Percentiles rank a stretch among this genome's conserved stretches.
Evolutionary conservation across 1,140 invertebrate species (phyloP).

Genomic region (Trachelipus rathkii): DNA sequence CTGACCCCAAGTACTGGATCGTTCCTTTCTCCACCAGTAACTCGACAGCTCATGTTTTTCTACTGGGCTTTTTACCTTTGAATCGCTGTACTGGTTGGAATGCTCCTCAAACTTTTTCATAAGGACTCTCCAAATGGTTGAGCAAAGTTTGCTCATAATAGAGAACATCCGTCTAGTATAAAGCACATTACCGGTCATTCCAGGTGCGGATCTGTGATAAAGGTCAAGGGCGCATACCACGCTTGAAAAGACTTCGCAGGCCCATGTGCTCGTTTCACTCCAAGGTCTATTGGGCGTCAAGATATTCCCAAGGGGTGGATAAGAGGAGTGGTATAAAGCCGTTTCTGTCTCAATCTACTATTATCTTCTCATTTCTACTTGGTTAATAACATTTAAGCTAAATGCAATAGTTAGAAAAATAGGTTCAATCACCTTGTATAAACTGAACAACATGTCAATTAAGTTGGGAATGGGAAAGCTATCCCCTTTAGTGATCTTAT

Average conservation of each 20-base stretch:
- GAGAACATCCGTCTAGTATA: not conserved
- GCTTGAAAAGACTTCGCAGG: not conserved
- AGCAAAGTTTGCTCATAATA: not conserved
- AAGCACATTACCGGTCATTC: not conserved
- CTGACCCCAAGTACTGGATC: no score
- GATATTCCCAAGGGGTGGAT: constrained; percentile 19
- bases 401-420: constrained; percentile 22
- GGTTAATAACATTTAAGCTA: constrained; percentile 25
- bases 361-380: constrained; percentile 19
- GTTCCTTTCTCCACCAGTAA: not conserved
- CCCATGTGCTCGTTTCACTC: constrained; percentile 11
- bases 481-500: no score
- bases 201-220: not conserved
- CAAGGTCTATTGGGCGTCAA: constrained; percentile 23
- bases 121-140: not conserved
- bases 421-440: not conserved
- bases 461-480: not conserved
- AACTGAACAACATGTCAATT: constrained; percentile 13
- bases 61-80: not conserved
- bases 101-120: not conserved
- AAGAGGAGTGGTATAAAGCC: constrained; percentile 19
- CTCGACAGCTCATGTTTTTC: not conserved
- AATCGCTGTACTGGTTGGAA: not conserved
- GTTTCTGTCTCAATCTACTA: constrained; percentile 19
- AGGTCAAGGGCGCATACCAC: not conserved